These are phyloP conservation scores for Chaetorhynchus papuensis DNA, from an alignment of 2,113 vertebrate genomes.

Conservation along the genomic window DNA sequence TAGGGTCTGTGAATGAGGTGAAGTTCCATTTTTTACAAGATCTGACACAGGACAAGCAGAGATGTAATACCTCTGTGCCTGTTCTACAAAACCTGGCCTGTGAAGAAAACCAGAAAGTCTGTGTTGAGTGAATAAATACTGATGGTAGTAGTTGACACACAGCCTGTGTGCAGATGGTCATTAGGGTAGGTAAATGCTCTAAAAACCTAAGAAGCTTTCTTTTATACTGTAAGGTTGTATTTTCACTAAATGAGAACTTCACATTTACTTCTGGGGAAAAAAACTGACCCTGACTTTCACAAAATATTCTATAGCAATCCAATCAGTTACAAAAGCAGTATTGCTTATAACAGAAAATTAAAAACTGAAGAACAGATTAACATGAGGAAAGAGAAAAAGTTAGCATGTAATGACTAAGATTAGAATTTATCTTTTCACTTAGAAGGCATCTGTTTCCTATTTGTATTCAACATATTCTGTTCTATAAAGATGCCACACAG, in stretches of 20 bases:
- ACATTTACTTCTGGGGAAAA: not conserved
- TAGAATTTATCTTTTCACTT: not conserved
- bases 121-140: not conserved
- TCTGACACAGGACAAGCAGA: not conserved
- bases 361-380: not conserved
- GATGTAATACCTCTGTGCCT: not conserved
- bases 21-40: not conserved
- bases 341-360: not conserved
- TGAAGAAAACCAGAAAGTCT: not conserved
- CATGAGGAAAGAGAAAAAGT: not conserved
- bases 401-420: not conserved
- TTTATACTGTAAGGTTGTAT: not conserved
- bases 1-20: not conserved
- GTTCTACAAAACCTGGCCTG: not conserved
- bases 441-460: slow-evolving; percentile 11
- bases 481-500: not conserved
- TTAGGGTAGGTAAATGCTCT: not conserved
- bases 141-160: not conserved
- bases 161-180: not conserved
- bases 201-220: not conserved
- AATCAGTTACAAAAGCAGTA: not conserved
- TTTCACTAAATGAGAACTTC: not conserved
- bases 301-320: not conserved
- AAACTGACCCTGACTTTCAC: not conserved
- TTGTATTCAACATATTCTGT: not conserved